Evolutionary conservation across 1,140 invertebrate genomes (phyloP).

Genomic region (Tetragonula clypearis): DNA sequence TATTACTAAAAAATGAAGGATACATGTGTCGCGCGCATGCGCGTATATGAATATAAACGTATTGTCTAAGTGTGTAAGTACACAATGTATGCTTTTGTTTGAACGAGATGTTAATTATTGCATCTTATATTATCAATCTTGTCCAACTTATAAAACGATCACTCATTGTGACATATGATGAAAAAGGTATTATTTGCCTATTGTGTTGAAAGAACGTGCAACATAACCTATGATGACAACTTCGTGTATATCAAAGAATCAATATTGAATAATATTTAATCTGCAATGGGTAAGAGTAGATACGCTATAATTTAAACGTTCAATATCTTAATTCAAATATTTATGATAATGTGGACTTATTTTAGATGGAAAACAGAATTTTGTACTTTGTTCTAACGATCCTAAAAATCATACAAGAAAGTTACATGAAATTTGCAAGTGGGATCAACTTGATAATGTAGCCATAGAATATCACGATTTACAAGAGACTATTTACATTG

Average conservation of each 20-base stretch:
- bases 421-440: constrained; percentile 58
- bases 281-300: constrained; percentile 13
- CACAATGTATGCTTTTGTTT: background rate
- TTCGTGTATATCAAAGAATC: background rate
- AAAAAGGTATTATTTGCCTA: background rate
- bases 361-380: constrained; percentile 3
- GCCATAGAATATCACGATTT: constrained; percentile 70
- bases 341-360: background rate
- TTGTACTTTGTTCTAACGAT: background rate
- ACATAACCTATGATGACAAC: background rate
- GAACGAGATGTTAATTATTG: background rate
- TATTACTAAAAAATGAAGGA: background rate
- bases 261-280: background rate
- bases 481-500: constrained; percentile 57
- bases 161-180: background rate
- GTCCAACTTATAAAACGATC: too few species aligned
- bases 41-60: too few species aligned
- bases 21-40: background rate
- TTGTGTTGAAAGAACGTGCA: too few species aligned
- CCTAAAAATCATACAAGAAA: background rate
- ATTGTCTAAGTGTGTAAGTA: background rate
- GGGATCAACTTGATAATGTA: constrained; percentile 48
- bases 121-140: background rate
- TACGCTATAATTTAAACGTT: background rate
- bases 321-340: background rate